phyloP scores from a whole-genome alignment of 2,888 invertebrate species.

The Apamea monoglypha region DNA sequence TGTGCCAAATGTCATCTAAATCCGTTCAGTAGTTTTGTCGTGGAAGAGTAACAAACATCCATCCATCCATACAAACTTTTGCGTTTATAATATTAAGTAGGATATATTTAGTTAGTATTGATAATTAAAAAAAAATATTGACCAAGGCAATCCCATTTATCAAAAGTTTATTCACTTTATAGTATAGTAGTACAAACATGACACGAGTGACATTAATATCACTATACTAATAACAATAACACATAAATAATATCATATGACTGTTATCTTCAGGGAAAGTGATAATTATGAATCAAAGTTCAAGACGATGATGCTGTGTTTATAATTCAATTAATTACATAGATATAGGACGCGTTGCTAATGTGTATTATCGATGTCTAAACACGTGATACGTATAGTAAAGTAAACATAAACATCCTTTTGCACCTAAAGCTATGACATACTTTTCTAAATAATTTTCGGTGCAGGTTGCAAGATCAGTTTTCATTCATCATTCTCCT shows the following conservation, averaged over 20 bases:
- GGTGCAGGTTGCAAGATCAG: too few species aligned
- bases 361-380: neutral
- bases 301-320: slow-evolving; percentile 31
- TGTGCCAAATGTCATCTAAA: too few species aligned
- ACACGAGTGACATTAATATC: slow-evolving; percentile 12
- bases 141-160: slow-evolving; percentile 28
- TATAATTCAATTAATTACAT: slow-evolving; percentile 27
- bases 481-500: too few species aligned
- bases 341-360: neutral
- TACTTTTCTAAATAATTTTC: too few species aligned
- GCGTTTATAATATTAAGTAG: too few species aligned
- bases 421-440: too few species aligned
- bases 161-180: slow-evolving; percentile 26
- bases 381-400: neutral
- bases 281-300: slow-evolving; percentile 46
- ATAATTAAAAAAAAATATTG: neutral
- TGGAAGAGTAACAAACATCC: too few species aligned
- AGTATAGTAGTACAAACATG: slow-evolving; percentile 28
- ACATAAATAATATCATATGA: slow-evolving; percentile 60
- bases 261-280: slow-evolving; percentile 61
- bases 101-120: too few species aligned
- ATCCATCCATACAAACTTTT: too few species aligned
- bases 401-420: too few species aligned
- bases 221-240: slow-evolving; percentile 48
- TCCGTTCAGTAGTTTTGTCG: too few species aligned